phyloP scores from a whole-genome alignment of 2,888 invertebrate species.

The Philereme vetulata region DNA sequence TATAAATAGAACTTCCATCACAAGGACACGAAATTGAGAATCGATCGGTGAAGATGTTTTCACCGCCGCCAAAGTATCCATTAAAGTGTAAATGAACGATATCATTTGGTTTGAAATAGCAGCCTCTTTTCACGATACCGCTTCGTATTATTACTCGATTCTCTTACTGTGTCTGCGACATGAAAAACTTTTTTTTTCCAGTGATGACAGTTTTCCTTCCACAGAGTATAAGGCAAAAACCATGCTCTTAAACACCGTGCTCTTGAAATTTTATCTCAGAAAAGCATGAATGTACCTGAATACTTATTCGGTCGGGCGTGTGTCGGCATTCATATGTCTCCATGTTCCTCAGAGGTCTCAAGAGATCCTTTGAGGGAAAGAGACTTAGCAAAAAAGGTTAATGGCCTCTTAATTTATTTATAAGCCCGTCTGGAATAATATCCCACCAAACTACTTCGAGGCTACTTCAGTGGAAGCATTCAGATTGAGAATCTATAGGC shows the following conservation, averaged over 20 bases:
- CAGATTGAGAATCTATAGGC: no score
- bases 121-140: conserved; percentile 15
- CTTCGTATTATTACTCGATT: conserved; percentile 13
- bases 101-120: conserved; percentile 26
- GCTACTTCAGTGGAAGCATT: no score
- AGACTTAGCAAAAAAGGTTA: no score
- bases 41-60: conserved; percentile 27
- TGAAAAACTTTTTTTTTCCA: background rate
- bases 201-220: background rate
- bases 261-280: conserved; percentile 1
- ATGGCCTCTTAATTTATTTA: no score
- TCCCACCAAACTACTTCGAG: no score
- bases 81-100: conserved; percentile 34
- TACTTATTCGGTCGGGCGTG: conserved; percentile 45
- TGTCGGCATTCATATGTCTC: conserved; percentile 53
- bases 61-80: conserved; percentile 25
- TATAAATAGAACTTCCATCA: conserved; percentile 15
- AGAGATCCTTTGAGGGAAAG: no score
- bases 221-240: background rate
- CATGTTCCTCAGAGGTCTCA: conserved; percentile 43
- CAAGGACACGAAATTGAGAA: conserved; percentile 22
- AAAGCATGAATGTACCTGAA: conserved; percentile 40
- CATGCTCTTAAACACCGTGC: background rate
- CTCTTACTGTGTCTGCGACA: conserved; percentile 10
- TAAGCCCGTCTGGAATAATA: no score